Evolutionary conservation across 2,888 invertebrate species (phyloP), one percentile per base, ranked within the genome.

Genomic region (Drosophila histrio): DNA sequence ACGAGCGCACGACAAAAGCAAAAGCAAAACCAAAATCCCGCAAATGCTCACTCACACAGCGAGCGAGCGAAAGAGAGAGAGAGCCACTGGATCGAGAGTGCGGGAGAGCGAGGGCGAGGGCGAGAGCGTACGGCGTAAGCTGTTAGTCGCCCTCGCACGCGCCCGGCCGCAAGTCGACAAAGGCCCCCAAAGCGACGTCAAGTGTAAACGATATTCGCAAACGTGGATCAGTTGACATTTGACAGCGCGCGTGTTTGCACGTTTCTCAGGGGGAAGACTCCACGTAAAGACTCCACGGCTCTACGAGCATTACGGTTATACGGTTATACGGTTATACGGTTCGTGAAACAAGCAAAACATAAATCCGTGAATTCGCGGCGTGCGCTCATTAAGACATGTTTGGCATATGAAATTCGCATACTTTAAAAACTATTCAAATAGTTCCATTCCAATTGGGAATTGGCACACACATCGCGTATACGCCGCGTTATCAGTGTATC

Each of bases 211-310:
- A 87, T 88, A 89, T 89, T 89, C 78, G 79, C 89, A 64, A 80
- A 72, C 77, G 87, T 74, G 86, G 90, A 90, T 91, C 91, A 91
- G 91, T 91, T 91, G 92, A 91, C 91, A 92, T 90, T 90, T 91
- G 91, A 90, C 90, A 89, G 90, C 85, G 88, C 79, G 83, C 80
- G 77, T 75, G 85, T 75, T 77, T 69, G 77, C 88, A 86, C 79
- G 85, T 75, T 69, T 69, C 46, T 54, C 32, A 34, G 28, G 47
- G 52, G 38, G 56, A n/a, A n/a, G n/a, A n/a, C 62, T 65, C 28
- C 21, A 43, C 13, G 50, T 28, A n/a, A n/a, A 8, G 38, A 43
- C 41, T 60, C 26, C 17, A 30, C 39, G 60, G 54, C 49, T 52
- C 50, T n/a, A 52, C 28, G 19, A 15, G n/a, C n/a, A n/a, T n/a